Base-by-base conservation (phyloP, 2,888 invertebrate genomes). In the Tillus elongatus region DNA sequence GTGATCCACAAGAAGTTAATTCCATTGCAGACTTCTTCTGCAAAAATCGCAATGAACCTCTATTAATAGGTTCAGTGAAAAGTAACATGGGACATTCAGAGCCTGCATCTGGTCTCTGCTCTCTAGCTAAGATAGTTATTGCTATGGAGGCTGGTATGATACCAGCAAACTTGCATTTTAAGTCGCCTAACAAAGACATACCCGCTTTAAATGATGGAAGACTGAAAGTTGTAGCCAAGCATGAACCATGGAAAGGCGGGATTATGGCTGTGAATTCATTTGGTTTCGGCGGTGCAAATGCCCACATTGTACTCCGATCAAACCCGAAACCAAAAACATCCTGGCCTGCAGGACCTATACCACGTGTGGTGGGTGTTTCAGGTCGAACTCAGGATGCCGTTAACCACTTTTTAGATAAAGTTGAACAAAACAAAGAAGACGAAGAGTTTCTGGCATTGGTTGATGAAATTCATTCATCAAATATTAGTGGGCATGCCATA, bases 51-150 rank as follows among this genome's bases (percentile, higher is more conserved):
- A 71, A 73, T 40, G 67, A 68, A 15, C 92, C 96, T 3, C 72
- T 98, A 30, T 67, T 95, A 29, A 79, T 98, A 54, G 97, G 97
- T 11, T 95, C 96, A 0, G 89, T 96, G 0, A 98, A 98, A 65
- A 93, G 93, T 13, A 98, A 97, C 68, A 95, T 97, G 92, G 97
- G 97, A 1, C 97, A 98, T 63, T 83, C 95, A 2, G 97, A 98
- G 67, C 90, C 95, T 1, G 86, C 86, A 1, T 88, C 89, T 30
- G 93, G 92, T 14, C 70, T 96, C 13, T 89, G 91, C 58, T 85
- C 92, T 1, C 70, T 96, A 45, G 89, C 90, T 8, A 96, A 96
- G 67, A 75, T 92, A 36, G 64, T 97, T 13, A 78, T 97, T 41
- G 87, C 95, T 10, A 93, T 97, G 88, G 92, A 97, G 68, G 67